These are phyloP conservation scores for Archilochus colubris DNA, from an alignment of 2,113 vertebrate species.

Conservation along the genomic window DNA sequence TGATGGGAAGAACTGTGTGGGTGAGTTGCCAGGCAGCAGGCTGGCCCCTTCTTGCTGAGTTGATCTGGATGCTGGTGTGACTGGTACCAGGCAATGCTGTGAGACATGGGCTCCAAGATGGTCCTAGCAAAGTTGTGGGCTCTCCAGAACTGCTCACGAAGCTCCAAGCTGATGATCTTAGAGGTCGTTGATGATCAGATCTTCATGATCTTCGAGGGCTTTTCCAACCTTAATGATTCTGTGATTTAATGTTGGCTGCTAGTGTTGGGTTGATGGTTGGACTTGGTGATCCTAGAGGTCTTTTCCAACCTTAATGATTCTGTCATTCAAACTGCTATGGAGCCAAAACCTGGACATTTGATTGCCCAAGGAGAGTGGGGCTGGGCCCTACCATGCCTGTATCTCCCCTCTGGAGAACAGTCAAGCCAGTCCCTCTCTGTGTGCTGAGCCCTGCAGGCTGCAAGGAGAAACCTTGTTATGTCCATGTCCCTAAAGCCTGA, in stretches of 20 bases:
- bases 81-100: background rate
- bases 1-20: constrained; percentile 90
- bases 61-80: background rate
- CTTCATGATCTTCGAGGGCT: too few species aligned
- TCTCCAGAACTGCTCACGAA: background rate
- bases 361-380: background rate
- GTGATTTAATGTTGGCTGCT: too few species aligned
- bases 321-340: background rate
- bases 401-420: background rate
- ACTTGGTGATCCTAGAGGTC: too few species aligned
- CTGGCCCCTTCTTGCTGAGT: background rate
- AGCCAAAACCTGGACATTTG: background rate
- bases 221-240: too few species aligned
- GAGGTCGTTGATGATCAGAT: too few species aligned
- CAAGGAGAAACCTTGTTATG: background rate
- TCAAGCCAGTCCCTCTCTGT: accelerated
- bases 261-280: too few species aligned
- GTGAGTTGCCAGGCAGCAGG: constrained; percentile 69
- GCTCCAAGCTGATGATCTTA: too few species aligned
- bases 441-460: background rate
- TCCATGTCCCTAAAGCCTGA: background rate
- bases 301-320: too few species aligned
- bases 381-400: too few species aligned
- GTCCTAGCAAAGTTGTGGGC: background rate
- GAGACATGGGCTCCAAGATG: background rate